Conservation (phyloP, 35 echinoderm and acorn worm genomes). For the Holothuria glaberrima region DNA sequence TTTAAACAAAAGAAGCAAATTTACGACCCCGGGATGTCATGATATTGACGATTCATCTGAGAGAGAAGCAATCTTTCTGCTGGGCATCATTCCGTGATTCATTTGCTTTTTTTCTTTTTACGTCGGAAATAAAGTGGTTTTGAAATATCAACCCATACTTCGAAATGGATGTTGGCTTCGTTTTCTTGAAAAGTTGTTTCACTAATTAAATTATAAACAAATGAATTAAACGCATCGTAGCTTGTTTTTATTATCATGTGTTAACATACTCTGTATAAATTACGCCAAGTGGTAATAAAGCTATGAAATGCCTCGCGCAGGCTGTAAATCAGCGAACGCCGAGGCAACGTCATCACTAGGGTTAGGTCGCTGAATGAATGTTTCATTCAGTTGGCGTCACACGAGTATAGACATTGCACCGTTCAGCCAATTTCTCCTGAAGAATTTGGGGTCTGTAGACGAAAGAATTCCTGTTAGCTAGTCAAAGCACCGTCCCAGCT, state of each 20-base stretch:
- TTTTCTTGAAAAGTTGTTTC: constrained; percentile 34
- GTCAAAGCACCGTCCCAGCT: too few relatives aligned
- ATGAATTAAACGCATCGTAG: constrained; percentile 58
- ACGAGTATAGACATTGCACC: too few relatives aligned
- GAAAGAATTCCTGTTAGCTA: too few relatives aligned
- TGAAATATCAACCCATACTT: constrained; percentile 52
- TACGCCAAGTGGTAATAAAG: constrained; percentile 44
- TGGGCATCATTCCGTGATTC: constrained; percentile 37
- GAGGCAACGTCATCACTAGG: too few relatives aligned
- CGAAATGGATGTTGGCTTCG: constrained; percentile 37
- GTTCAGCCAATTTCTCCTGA: too few relatives aligned
- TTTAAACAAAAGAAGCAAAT: constrained; percentile 56
- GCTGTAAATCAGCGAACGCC: constrained; percentile 23
- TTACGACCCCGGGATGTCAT: constrained; percentile 35
- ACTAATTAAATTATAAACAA: constrained; percentile 66
- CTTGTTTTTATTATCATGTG: constrained; percentile 53
- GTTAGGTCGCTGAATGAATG: too few relatives aligned
- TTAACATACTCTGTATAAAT: constrained; percentile 55
- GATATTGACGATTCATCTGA: background rate
- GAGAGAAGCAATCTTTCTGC: background rate
- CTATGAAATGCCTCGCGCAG: constrained; percentile 35
- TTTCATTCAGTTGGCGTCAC: too few relatives aligned
- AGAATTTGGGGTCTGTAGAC: too few relatives aligned
- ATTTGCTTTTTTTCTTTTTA: constrained; percentile 32
- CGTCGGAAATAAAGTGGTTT: constrained; percentile 45